These are phyloP conservation scores for Paramormyrops hopkinsi DNA, from an alignment of 2,797 vertebrate genomes.

Conservation along the genomic window DNA sequence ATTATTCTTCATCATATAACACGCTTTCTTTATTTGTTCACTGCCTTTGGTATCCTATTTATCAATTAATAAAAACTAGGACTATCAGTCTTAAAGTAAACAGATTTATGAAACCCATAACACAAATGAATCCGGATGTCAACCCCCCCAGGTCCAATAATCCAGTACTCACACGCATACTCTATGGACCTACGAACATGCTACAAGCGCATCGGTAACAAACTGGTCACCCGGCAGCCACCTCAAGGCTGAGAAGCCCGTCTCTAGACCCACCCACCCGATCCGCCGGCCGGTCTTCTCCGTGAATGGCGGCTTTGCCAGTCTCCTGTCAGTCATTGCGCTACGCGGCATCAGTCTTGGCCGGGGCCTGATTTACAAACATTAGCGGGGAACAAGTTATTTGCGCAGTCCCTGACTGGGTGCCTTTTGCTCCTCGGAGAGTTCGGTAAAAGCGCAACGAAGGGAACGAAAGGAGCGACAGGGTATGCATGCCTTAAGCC, in stretches of 20 bases:
- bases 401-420: background rate
- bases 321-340: constrained; percentile 53
- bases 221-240: background rate
- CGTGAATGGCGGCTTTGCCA: constrained; percentile 31
- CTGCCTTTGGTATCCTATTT: background rate
- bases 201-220: background rate
- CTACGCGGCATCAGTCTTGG: constrained; percentile 54
- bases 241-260: background rate
- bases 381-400: constrained; percentile 52
- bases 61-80: background rate
- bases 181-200: background rate
- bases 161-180: background rate
- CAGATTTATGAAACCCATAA: background rate
- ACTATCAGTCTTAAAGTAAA: background rate
- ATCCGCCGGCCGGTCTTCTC: constrained; percentile 32
- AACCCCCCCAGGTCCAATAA: background rate
- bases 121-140: background rate
- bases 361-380: constrained; percentile 52
- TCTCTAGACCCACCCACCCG: constrained; percentile 23
- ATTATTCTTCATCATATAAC: background rate
- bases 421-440: background rate
- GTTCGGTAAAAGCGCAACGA: background rate
- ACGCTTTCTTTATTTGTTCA: background rate
- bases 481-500: background rate
- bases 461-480: background rate